phyloP scores from a whole-genome alignment of 2,797 vertebrate genomes.

The Thamnophis elegans region DNA sequence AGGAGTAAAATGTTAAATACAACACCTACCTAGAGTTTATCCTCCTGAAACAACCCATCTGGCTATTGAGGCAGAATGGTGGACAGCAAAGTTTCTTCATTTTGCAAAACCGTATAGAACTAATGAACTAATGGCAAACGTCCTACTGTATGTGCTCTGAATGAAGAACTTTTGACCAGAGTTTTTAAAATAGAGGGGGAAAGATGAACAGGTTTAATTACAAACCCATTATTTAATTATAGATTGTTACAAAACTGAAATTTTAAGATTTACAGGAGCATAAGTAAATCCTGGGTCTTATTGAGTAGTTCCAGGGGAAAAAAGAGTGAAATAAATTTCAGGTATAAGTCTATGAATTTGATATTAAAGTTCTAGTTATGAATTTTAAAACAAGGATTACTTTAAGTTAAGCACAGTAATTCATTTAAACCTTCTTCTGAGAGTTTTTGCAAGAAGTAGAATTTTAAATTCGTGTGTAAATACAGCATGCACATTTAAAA shows the following conservation, averaged over 20 bases:
- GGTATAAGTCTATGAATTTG: background rate
- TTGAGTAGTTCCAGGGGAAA: background rate
- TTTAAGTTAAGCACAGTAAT: background rate
- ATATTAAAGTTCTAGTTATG: background rate
- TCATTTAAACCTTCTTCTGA: background rate
- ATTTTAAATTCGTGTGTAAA: background rate
- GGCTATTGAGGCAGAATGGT: background rate
- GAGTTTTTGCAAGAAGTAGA: background rate
- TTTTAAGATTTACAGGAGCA: background rate
- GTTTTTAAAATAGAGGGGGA: background rate
- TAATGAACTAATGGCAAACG: background rate
- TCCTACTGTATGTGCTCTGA: background rate
- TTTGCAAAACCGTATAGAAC: background rate
- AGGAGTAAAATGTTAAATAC: background rate
- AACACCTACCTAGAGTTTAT: background rate
- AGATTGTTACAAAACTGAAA: background rate
- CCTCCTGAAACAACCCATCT: background rate
- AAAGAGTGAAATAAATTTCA: background rate
- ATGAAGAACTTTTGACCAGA: background rate
- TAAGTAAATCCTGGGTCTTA: background rate
- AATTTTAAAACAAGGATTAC: background rate
- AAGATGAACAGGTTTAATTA: background rate
- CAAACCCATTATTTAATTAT: background rate
- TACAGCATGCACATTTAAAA: background rate
- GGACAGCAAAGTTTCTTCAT: background rate